These are phyloP conservation scores for Mercenaria mercenaria DNA, from an alignment of 1,140 invertebrate species.

Conservation along the genomic window DNA sequence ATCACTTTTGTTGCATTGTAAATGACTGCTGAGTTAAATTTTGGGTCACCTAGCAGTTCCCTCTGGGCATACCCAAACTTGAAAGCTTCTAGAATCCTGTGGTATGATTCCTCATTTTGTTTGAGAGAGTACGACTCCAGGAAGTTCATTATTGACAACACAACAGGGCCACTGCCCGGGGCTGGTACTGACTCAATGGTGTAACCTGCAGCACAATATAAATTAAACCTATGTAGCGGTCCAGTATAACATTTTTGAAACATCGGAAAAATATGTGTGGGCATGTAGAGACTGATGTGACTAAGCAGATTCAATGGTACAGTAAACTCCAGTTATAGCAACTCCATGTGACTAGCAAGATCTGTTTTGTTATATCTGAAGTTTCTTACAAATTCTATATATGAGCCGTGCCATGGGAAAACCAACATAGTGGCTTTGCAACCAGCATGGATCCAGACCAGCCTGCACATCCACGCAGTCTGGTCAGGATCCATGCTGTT, in stretches of 20 bases:
- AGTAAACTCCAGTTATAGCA: too few relatives aligned
- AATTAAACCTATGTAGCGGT: too few relatives aligned
- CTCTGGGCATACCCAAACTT: slow-evolving; percentile 96
- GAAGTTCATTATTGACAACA: slow-evolving; percentile 81
- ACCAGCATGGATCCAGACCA: too few relatives aligned
- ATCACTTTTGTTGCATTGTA: slow-evolving; percentile 70
- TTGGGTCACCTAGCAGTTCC: slow-evolving; percentile 92
- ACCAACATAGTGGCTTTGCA: too few relatives aligned
- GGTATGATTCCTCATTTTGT: slow-evolving; percentile 69
- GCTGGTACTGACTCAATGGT: slow-evolving; percentile 77
- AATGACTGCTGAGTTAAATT: slow-evolving; percentile 83
- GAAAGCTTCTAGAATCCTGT: slow-evolving; percentile 87
- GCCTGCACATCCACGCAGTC: too few relatives aligned
- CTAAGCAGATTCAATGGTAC: background rate
- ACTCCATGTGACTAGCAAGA: background rate
- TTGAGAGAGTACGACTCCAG: slow-evolving; percentile 74
- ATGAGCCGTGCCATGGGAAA: too few relatives aligned
- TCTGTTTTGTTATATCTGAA: too few relatives aligned
- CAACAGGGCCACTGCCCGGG: slow-evolving; percentile 75
- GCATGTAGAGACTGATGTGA: background rate
- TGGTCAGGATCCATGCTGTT: too few relatives aligned
- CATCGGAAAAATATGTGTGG: too few relatives aligned
- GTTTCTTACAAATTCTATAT: too few relatives aligned
- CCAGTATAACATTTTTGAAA: too few relatives aligned
- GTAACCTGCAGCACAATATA: slow-evolving; percentile 68